Evolutionary conservation across 2,797 vertebrate genomes (phyloP).

Genomic region (Melanotaenia pygmaea): DNA sequence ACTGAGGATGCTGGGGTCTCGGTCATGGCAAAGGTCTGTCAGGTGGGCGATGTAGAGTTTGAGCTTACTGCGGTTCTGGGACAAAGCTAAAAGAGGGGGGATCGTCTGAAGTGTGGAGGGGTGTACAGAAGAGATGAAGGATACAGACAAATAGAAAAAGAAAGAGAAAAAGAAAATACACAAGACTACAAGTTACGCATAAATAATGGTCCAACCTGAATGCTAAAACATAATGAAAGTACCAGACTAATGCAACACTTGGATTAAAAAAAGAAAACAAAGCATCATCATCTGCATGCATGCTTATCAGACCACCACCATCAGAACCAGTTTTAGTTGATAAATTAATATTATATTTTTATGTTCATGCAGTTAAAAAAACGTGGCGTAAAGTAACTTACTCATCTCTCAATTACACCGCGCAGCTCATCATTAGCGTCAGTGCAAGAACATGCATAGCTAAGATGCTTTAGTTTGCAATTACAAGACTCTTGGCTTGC

Average conservation of each 20-base stretch:
- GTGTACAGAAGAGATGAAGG: not conserved
- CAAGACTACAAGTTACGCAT: not conserved
- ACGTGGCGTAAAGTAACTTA: not conserved
- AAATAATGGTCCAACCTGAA: not conserved
- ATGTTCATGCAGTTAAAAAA: not conserved
- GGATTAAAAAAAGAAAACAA: conserved; percentile 16
- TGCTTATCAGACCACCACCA: conserved; percentile 12
- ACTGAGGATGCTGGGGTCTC: conserved; percentile 93
- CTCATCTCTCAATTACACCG: conserved; percentile 2
- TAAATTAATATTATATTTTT: not conserved
- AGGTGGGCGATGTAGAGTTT: conserved; percentile 98
- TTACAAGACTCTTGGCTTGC: conserved; percentile 23
- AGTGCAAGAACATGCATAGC: conserved; percentile 51
- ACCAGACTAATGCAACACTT: conserved; percentile 13
- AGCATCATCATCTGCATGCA: conserved; percentile 44
- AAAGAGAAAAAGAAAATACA: not conserved
- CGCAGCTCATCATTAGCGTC: conserved; percentile 12
- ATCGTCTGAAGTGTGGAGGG: conserved; percentile 85
- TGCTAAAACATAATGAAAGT: conserved; percentile 7
- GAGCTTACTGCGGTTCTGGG: conserved; percentile 97
- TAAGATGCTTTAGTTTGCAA: conserved; percentile 25
- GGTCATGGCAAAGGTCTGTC: conserved; percentile 94
- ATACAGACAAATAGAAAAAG: not conserved
- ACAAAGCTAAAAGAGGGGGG: conserved; percentile 94
- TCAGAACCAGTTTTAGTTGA: not conserved